These are phyloP conservation scores for Staurois parvus DNA, from an alignment of 2,797 vertebrate species.

Conservation along the genomic window DNA sequence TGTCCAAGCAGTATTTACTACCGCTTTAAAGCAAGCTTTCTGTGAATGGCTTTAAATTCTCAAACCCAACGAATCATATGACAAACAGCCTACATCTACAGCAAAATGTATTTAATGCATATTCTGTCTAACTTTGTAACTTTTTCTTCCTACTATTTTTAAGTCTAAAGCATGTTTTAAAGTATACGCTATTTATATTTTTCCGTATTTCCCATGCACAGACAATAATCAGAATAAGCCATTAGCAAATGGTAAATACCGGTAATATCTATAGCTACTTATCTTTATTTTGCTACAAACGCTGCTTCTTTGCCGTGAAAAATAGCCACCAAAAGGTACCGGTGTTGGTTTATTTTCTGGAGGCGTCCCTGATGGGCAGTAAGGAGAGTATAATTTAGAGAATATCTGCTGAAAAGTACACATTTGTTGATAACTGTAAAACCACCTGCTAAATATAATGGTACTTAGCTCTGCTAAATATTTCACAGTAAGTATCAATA, in stretches of 20 bases:
- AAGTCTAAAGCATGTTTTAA: too few relatives aligned
- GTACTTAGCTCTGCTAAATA: constrained; percentile 51
- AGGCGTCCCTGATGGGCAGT: constrained; percentile 43
- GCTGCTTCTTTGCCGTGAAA: constrained; percentile 37
- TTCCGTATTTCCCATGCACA: constrained; percentile 18
- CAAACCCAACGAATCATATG: neutral
- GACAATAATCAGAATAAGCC: constrained; percentile 37
- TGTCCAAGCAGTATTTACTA: too few relatives aligned
- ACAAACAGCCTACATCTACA: too few relatives aligned
- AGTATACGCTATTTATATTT: neutral
- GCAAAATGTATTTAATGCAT: too few relatives aligned
- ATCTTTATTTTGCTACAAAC: constrained; percentile 54
- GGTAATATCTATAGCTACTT: constrained; percentile 43
- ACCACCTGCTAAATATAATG: constrained; percentile 56
- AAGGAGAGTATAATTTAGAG: constrained; percentile 36
- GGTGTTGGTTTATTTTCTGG: constrained; percentile 45
- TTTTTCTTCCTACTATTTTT: too few relatives aligned
- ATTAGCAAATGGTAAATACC: constrained; percentile 47
- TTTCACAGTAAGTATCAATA: constrained; percentile 52
- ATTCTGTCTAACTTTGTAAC: too few relatives aligned
- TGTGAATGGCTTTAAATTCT: neutral
- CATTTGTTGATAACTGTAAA: constrained; percentile 55
- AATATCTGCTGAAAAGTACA: constrained; percentile 42
- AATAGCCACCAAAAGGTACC: constrained; percentile 33
- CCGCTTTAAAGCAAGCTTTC: too few relatives aligned